Base-by-base conservation (phyloP, 2,888 invertebrate genomes). In the Coelopa pilipes region DNA sequence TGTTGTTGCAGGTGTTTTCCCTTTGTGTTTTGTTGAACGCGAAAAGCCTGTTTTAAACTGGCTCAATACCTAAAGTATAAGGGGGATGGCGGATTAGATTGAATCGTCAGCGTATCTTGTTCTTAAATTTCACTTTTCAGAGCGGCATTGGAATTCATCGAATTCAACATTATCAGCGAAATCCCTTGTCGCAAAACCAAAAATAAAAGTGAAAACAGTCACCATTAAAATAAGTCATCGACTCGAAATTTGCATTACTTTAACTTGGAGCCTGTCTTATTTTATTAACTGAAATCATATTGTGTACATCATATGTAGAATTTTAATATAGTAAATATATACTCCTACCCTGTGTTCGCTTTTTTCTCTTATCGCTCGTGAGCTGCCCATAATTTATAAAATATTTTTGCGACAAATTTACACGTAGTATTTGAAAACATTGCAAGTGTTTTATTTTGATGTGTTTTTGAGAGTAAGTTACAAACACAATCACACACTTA, bases 201-300 rank as follows among this genome's bases (percentile, higher is more conserved):
- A 34, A 34, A 34, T 34, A 34, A 34, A 34, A 34, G 34, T 34
- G 34, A 34, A 34, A 34, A 34, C 34, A 34, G 7, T 34, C 57
- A 11, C 21, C 57, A 17, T 17, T 57, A 57, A 57, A 57, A 57
- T 2, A 17, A 57, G 57, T 57, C 57, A 68, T 55, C 55, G 68
- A 69, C 45, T 69, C 34, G 19, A 34, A 24, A 69, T 53, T 62
- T 55, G 45, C 55, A 70, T 57, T 70, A 62, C 70, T 73, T 66
- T 73, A 67, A 70, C 66, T 69, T 45, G 49, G 55, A 19, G 34
- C 50, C 17, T 46, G 65, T 49, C 46, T 71, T 59, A 55, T 65
- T 55, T 50, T 17, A 34, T 67, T 63, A 15, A 19, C 55, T 46
- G 15, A 21, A 46, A 19, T 34, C 34, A 34, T 34, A 34, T 34